Percentiles rank a stretch among this genome's conserved stretches.
Conservation (phyloP, 1,140 invertebrate species). For the Apis laboriosa region DNA sequence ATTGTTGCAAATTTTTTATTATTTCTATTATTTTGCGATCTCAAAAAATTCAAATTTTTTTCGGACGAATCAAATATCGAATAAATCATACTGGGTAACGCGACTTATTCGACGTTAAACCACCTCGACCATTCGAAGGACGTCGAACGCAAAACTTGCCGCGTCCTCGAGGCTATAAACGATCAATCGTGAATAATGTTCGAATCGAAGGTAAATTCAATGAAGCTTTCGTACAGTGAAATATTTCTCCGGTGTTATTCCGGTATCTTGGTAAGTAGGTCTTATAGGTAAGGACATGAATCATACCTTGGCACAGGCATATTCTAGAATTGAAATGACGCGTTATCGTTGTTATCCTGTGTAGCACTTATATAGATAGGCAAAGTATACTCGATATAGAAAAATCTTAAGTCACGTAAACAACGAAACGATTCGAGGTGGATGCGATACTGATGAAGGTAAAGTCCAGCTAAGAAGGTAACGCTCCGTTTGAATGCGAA, state of each 20-base stretch:
- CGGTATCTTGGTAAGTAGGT: not conserved
- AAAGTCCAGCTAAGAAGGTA: not conserved
- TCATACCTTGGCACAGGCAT: conserved; percentile 30
- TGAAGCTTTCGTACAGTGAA: not conserved
- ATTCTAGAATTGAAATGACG: not conserved
- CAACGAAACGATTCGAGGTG: not conserved
- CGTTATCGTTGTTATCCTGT: not conserved
- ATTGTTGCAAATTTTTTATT: not conserved
- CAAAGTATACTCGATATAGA: not conserved
- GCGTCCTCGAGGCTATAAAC: not conserved
- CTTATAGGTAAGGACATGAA: conserved; percentile 22
- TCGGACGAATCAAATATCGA: not conserved
- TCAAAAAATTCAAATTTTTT: not conserved
- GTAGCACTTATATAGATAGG: not conserved
- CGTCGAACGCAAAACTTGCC: not conserved
- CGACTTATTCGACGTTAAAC: not conserved
- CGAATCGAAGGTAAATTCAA: not conserved
- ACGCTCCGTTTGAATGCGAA: not conserved
- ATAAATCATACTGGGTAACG: not conserved
- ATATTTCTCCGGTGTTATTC: not conserved
- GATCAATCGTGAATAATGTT: not conserved
- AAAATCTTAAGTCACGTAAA: not conserved
- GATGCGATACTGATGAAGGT: not conserved
- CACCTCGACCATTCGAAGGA: not conserved
- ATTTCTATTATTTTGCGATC: not conserved